These are phyloP conservation scores for Urocolius indicus DNA, from an alignment of 2,113 vertebrate genomes.

Conservation along the genomic window DNA sequence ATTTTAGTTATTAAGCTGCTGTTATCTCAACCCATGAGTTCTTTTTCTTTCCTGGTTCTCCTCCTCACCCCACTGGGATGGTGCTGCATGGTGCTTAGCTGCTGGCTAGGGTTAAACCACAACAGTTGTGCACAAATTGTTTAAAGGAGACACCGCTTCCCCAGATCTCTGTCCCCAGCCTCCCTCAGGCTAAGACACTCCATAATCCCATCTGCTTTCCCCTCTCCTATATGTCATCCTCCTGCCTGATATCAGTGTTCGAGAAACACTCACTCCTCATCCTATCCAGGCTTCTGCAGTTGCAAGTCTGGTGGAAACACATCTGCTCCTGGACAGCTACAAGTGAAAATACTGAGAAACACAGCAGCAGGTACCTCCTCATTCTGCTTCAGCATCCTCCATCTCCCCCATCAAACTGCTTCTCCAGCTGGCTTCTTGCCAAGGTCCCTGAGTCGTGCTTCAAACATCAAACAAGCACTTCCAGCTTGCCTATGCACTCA, in stretches of 20 bases:
- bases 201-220: not conserved
- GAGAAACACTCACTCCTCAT: not conserved
- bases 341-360: not conserved
- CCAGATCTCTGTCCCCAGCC: not conserved
- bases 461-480: not conserved
- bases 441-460: not conserved
- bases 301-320: not conserved
- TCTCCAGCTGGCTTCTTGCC: not conserved
- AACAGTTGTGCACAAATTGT: fast-evolving
- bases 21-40: too few species aligned
- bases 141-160: not conserved
- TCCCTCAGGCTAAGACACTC: not conserved
- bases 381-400: not conserved
- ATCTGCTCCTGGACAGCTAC: not conserved
- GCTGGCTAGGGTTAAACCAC: too few species aligned
- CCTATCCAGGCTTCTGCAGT: not conserved
- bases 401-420: not conserved
- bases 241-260: not conserved
- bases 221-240: not conserved
- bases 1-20: too few species aligned
- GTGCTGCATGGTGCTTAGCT: too few species aligned
- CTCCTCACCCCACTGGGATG: too few species aligned
- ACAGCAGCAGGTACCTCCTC: not conserved
- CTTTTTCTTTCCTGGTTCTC: too few species aligned
- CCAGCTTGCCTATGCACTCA: fast-evolving